Evolutionary conservation across 2,888 invertebrate species (phyloP).

Genomic region (Cloeon dipterum): DNA sequence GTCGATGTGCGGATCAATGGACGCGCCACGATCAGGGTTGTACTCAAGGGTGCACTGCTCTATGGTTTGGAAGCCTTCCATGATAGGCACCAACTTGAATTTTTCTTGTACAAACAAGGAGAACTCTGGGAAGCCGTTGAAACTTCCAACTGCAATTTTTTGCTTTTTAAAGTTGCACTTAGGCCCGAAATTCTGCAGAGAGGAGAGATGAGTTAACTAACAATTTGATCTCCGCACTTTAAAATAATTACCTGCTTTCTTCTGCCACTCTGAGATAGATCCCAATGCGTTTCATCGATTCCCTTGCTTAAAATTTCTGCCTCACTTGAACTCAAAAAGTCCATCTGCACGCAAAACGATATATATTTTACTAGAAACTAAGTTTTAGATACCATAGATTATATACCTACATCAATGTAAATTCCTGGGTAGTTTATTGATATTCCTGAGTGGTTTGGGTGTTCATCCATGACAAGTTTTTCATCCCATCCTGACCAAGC

Average conservation of each 20-base stretch:
- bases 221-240: too few species aligned
- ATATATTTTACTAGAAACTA: constrained; percentile 3
- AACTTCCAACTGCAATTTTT: constrained; percentile 53
- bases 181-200: constrained; percentile 71
- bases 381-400: neutral
- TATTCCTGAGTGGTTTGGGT: constrained; percentile 39
- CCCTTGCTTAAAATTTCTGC: constrained; percentile 45
- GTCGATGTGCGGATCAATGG: constrained; percentile 95
- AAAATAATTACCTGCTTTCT: constrained; percentile 52
- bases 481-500: constrained; percentile 54
- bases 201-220: constrained; percentile 7
- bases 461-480: constrained; percentile 26
- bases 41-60: constrained; percentile 96
- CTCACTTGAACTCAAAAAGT: constrained; percentile 19
- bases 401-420: constrained; percentile 10
- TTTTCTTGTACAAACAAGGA: constrained; percentile 58
- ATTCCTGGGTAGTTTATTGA: constrained; percentile 41
- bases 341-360: constrained; percentile 14
- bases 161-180: constrained; percentile 94
- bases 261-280: constrained; percentile 81
- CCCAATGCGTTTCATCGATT: constrained; percentile 69
- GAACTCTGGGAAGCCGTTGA: constrained; percentile 65
- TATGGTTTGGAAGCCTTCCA: constrained; percentile 55
- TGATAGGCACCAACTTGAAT: constrained; percentile 31
- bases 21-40: constrained; percentile 61